Base-by-base conservation (phyloP, 2,113 vertebrate species). In the Actenoides hombroni region DNA sequence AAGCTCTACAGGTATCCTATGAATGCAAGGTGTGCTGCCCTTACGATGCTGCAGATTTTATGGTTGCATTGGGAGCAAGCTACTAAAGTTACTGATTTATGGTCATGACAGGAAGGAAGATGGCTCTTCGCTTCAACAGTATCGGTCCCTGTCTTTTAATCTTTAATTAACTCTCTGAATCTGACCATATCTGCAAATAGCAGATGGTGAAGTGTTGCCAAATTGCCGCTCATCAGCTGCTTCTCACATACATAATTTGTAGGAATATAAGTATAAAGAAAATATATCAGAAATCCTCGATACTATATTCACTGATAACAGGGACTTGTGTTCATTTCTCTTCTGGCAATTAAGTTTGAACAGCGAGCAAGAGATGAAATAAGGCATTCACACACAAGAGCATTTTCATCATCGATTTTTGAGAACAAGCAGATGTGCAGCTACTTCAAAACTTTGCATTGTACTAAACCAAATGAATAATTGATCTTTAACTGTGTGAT, bases 161-260 rank as follows among this genome's bases (percentile, higher is more conserved):
- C 95, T 95, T 96, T 94, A 96, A 94, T 95, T 95, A 96, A 97
- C 56, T 54, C 54, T 67, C 79, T 92, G 94, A 91, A 88, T 94
- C 96, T 96, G 71, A 95, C 91, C 80, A 74, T 86, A 85, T 94
- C 56, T 95, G 85, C 94, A 90, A 96, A 95, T 93, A 97, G 59
- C 94, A 97, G 94, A 96, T 96, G 95, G 94, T 92, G 80, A 94
- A 95, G 77, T 74, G 85, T 69, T 96, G 79, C 90, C 92, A 97
- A 95, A 92, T 85, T 95, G 86, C 85, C 12, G 48, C 65, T 97
- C 29, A 54, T 96, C 93, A 91, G 91, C 94, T 97, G 86, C 79
- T 95, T 95, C 88, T 97, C 74, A 83, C 74, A 81, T 94, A 81
- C 68, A 73, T 92, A 92, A 95, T 95, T 94, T 94, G 60, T 91